Conservation (phyloP, 2,797 vertebrate species). For the Anguilla obscura region DNA sequence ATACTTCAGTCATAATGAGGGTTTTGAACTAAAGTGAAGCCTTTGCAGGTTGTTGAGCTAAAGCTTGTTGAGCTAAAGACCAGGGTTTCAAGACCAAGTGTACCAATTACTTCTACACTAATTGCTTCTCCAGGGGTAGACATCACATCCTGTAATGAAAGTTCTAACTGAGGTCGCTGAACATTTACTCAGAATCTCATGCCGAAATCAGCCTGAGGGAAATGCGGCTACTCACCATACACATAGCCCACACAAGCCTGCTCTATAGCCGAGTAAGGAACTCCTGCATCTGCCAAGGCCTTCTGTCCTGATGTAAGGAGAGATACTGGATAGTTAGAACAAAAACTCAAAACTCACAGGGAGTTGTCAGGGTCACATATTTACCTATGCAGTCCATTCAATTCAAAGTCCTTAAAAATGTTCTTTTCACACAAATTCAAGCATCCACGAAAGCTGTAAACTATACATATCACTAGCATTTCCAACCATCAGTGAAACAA, state of each 20-base stretch:
- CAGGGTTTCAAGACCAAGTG: background rate
- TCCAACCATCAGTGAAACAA: background rate
- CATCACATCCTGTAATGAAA: background rate
- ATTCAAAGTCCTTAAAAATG: background rate
- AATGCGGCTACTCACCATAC: constrained; percentile 75
- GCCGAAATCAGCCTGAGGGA: background rate
- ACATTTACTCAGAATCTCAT: background rate
- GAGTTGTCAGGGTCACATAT: background rate
- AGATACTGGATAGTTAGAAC: background rate
- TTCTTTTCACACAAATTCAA: background rate
- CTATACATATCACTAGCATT: background rate
- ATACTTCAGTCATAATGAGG: background rate
- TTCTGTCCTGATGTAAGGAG: constrained; percentile 73
- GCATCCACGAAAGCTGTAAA: background rate
- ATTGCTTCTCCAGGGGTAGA: background rate
- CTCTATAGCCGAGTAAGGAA: constrained; percentile 85
- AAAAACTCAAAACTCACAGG: background rate
- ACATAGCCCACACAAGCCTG: constrained; percentile 95
- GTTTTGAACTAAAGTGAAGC: background rate
- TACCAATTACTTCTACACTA: background rate
- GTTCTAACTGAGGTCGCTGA: background rate
- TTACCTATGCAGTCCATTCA: too few species aligned
- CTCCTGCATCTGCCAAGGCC: constrained; percentile 85
- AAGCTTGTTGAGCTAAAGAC: background rate
- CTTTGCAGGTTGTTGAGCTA: background rate